Conservation (phyloP, 2,797 vertebrate species). For the Sebastes iracundus region DNA sequence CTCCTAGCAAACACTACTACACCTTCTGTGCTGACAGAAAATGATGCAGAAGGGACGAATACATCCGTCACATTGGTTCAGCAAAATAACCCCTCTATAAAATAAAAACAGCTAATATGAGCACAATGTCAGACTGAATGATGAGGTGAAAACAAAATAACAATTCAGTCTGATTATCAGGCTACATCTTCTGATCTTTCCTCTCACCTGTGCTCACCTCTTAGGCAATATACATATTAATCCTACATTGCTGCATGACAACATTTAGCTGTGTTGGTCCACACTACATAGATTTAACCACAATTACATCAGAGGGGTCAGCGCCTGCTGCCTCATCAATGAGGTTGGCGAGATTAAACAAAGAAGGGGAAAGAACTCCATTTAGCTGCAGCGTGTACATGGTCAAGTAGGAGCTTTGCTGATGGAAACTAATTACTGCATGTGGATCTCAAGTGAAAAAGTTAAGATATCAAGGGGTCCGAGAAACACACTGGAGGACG, state of each 20-base stretch:
- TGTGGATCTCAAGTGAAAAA: too few relatives aligned
- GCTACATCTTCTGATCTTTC: neutral
- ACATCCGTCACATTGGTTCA: neutral
- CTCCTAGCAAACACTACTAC: neutral
- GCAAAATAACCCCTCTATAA: neutral
- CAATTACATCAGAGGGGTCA: neutral
- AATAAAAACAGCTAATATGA: neutral
- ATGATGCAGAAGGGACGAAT: neutral
- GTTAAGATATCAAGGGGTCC: too few relatives aligned
- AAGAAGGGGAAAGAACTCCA: neutral
- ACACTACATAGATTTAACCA: neutral
- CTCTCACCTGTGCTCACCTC: neutral
- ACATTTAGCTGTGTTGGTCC: neutral
- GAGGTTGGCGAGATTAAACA: neutral
- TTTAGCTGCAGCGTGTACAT: neutral
- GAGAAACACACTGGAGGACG: too few relatives aligned
- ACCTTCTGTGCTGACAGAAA: neutral
- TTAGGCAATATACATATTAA: neutral
- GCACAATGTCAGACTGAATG: neutral
- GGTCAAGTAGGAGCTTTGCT: neutral
- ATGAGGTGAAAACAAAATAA: neutral
- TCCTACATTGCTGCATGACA: neutral
- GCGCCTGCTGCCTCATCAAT: neutral
- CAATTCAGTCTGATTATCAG: neutral
- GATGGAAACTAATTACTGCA: too few relatives aligned